phyloP scores from a whole-genome alignment of 2,888 invertebrate species.

The Atethmia centrago region DNA sequence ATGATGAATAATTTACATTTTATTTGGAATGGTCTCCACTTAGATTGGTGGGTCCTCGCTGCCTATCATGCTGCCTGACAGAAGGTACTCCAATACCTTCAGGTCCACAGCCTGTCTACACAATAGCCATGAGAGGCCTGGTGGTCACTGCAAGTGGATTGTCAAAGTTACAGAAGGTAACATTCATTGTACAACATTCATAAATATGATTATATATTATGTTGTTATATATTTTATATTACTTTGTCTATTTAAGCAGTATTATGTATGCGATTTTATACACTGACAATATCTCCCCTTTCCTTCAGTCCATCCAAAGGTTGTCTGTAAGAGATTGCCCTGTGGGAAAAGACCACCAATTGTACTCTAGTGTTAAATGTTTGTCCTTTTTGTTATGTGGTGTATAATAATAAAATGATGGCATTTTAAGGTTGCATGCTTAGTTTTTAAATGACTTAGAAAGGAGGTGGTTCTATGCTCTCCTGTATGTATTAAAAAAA shows the following conservation, averaged over 20 bases:
- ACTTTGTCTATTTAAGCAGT: too few relatives aligned
- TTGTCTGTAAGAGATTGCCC: not conserved
- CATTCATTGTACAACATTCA: not conserved
- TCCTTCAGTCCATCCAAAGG: not conserved
- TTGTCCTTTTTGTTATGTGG: not conserved
- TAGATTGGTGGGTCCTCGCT: conserved; percentile 95
- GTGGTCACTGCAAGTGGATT: conserved; percentile 92
- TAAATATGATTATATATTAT: not conserved
- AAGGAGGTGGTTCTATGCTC: too few relatives aligned
- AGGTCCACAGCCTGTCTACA: conserved; percentile 94
- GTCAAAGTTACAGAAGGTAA: conserved; percentile 81
- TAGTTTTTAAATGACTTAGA: too few relatives aligned
- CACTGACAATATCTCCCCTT: not conserved
- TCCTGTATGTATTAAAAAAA: not conserved
- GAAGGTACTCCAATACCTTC: conserved; percentile 94
- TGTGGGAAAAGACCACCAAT: not conserved
- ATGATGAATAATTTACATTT: not conserved
- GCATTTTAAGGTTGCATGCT: not conserved
- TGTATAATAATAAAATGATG: not conserved
- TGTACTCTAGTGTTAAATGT: not conserved
- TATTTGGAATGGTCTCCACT: not conserved
- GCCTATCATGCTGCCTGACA: conserved; percentile 93
- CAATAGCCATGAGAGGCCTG: conserved; percentile 94
- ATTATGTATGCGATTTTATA: too few relatives aligned
- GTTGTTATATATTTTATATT: too few relatives aligned